Conservation (phyloP, 1,140 invertebrate genomes). For the Dinoponera quadriceps region DNA sequence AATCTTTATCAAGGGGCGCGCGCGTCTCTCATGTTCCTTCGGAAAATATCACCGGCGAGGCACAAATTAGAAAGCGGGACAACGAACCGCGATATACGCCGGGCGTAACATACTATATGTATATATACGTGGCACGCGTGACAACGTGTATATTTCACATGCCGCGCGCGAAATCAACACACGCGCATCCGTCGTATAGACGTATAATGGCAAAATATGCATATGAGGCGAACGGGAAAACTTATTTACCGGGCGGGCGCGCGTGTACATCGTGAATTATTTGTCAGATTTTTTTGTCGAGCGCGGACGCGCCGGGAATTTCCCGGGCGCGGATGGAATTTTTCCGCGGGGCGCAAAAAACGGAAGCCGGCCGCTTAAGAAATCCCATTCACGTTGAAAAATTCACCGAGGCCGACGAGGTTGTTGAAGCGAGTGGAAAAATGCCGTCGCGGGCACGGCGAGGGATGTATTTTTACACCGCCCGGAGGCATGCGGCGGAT, state of each 20-base stretch:
- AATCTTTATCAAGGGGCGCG: not conserved
- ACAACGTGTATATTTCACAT: not conserved
- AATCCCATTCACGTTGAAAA: conserved; percentile 54
- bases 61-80: not conserved
- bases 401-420: conserved; percentile 51
- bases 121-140: not conserved
- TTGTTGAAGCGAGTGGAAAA: conserved; percentile 55
- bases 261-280: conserved; percentile 54
- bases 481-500: not conserved
- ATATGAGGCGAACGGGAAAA: conserved; percentile 41
- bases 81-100: not conserved
- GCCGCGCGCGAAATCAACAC: conserved; percentile 12
- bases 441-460: conserved; percentile 26
- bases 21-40: not conserved
- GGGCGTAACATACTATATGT: conserved; percentile 1
- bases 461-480: conserved; percentile 46
- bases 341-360: conserved; percentile 46
- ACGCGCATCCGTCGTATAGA: conserved; percentile 8
- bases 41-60: not conserved
- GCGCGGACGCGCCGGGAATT: conserved; percentile 34
- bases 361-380: conserved; percentile 53
- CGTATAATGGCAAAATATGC: conserved; percentile 47
- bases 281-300: conserved; percentile 57
- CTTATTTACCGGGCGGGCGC: conserved; percentile 39
- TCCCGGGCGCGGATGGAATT: conserved; percentile 49